Percentiles rank a stretch among this genome's conserved stretches.
Evolutionary conservation across 92 coral and sea anemone genomes (phyloP).

Genomic region (Porites divaricata): DNA sequence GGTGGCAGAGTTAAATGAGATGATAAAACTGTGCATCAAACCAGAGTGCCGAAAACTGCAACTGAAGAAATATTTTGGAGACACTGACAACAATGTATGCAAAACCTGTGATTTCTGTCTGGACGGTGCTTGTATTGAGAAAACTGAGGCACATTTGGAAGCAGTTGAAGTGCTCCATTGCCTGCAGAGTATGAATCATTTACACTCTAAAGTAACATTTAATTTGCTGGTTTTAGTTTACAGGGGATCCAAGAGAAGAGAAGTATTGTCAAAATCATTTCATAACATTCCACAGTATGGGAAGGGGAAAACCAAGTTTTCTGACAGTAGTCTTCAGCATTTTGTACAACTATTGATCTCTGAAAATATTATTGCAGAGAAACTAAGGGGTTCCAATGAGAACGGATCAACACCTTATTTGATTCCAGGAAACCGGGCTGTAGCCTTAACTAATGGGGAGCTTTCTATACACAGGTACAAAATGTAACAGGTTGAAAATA

Average conservation of each 20-base stretch:
- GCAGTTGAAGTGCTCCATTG: slow-evolving; percentile 3
- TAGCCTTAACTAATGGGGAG: slow-evolving; percentile 22
- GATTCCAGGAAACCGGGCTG: slow-evolving; percentile 33
- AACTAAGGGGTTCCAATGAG: slow-evolving; percentile 32
- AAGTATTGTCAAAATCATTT: slow-evolving; percentile 35
- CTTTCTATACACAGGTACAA: slow-evolving; percentile 36
- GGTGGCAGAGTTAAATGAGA: slow-evolving; percentile 14
- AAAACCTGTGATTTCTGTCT: slow-evolving; percentile 30
- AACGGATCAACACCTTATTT: slow-evolving; percentile 33
- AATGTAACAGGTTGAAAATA: slow-evolving; percentile 13
- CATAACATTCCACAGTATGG: slow-evolving; percentile 52
- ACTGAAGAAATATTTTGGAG: slow-evolving; percentile 45
- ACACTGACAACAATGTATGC: not conserved
- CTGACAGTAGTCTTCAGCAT: slow-evolving; percentile 22
- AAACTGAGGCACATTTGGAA: not conserved
- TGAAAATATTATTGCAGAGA: slow-evolving; percentile 29
- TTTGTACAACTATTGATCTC: slow-evolving; percentile 33
- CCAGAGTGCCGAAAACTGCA: slow-evolving; percentile 12
- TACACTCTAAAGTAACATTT: slow-evolving; percentile 17
- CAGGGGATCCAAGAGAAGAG: slow-evolving; percentile 39
- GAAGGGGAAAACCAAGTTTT: slow-evolving; percentile 40
- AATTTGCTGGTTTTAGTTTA: not conserved
- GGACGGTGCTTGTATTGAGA: not conserved
- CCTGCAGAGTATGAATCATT: not conserved
- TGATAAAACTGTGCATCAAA: slow-evolving; percentile 28